Percentiles rank a stretch among this genome's conserved stretches.
phyloP scores from a whole-genome alignment of 2,888 invertebrate species.

The Acrobasis consociella region DNA sequence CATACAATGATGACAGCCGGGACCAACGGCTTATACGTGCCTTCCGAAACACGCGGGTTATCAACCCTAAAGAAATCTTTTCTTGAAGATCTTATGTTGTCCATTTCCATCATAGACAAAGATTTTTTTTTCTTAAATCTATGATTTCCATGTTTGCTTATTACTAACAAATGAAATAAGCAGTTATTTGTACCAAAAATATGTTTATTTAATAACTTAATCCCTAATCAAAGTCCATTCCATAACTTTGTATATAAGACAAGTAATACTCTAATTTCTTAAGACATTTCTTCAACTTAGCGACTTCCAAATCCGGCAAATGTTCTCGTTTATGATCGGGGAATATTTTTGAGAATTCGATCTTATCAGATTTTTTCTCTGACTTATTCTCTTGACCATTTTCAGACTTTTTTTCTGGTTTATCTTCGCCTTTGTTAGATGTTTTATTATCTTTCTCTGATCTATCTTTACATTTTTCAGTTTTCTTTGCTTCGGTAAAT shows the following conservation, averaged over 20 bases:
- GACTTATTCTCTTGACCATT: too few relatives aligned
- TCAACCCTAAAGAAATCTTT: too few relatives aligned
- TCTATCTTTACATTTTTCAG: slow-evolving; percentile 35
- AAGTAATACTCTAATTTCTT: slow-evolving; percentile 89
- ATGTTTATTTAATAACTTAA: neutral
- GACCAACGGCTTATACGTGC: too few relatives aligned
- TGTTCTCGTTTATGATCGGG: slow-evolving; percentile 76
- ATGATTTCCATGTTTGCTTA: neutral
- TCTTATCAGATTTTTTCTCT: slow-evolving; percentile 30
- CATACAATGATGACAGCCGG: too few relatives aligned
- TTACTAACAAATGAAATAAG: neutral
- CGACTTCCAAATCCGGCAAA: slow-evolving; percentile 74
- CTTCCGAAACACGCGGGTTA: too few relatives aligned
- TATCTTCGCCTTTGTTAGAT: too few relatives aligned
- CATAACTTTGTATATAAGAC: slow-evolving; percentile 82
- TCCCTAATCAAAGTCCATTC: slow-evolving; percentile 49
- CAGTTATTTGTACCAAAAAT: neutral
- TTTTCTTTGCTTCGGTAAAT: slow-evolving; percentile 70
- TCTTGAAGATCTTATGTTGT: too few relatives aligned
- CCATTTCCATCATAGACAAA: too few relatives aligned
- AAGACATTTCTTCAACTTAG: slow-evolving; percentile 78
- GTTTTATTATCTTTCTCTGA: slow-evolving; percentile 26
- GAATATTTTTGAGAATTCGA: slow-evolving; percentile 81
- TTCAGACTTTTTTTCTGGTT: too few relatives aligned
- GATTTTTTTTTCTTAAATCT: too few relatives aligned